Evolutionary conservation across 2,113 vertebrate genomes (phyloP).

Genomic region (Pteropus alecto): DNA sequence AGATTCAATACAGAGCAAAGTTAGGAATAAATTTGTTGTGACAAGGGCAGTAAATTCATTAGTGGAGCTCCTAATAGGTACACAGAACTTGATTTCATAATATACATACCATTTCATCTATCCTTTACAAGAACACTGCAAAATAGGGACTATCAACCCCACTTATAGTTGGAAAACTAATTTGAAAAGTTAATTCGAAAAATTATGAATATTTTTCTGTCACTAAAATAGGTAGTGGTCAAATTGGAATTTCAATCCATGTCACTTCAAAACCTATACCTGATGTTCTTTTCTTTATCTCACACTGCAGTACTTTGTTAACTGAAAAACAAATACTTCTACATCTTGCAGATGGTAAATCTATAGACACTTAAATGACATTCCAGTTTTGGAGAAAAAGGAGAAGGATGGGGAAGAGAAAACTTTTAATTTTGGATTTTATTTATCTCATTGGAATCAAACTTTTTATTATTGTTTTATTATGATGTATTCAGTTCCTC

Average conservation of each 20-base stretch:
- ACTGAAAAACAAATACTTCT: not conserved
- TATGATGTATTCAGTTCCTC: not conserved
- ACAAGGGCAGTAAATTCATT: not conserved
- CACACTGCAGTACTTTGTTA: not conserved
- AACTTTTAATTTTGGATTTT: not conserved
- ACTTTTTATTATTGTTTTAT: conserved; percentile 32
- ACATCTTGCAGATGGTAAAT: not conserved
- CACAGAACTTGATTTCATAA: not conserved
- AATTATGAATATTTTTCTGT: not conserved
- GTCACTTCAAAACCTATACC: not conserved
- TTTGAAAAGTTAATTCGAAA: not conserved
- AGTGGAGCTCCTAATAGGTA: not conserved
- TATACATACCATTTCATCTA: not conserved
- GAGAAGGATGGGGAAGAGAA: not conserved
- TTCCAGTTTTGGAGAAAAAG: not conserved
- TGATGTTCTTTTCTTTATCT: not conserved
- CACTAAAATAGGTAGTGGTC: not conserved
- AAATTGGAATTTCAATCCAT: not conserved
- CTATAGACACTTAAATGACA: not conserved
- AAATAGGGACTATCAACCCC: not conserved
- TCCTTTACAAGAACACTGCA: not conserved
- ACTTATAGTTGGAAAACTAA: not conserved
- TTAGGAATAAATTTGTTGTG: not conserved
- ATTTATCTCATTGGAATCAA: not conserved
- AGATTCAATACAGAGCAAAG: not conserved